These are phyloP conservation scores for Drosophila punjabiensis DNA, from an alignment of 1,140 invertebrate species.

Conservation along the genomic window DNA sequence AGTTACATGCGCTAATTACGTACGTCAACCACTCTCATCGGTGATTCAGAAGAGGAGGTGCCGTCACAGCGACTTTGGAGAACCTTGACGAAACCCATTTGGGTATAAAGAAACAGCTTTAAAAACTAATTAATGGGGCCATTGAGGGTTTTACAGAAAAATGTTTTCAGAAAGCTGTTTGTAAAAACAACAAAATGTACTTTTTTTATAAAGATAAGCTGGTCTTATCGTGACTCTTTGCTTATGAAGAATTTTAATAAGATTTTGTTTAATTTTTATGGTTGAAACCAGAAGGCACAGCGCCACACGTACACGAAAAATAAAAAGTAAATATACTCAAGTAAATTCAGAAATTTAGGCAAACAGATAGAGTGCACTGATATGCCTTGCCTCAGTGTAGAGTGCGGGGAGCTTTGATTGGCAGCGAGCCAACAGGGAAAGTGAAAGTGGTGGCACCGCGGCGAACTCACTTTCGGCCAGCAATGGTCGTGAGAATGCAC, in stretches of 20 bases:
- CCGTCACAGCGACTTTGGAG: neutral
- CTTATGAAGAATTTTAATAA: neutral
- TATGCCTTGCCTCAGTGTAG: neutral
- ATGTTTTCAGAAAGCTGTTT: no score
- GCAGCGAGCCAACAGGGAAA: conserved; percentile 35
- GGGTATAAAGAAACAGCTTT: neutral
- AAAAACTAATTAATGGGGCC: neutral
- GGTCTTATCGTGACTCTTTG: neutral
- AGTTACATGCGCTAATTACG: conserved; percentile 37
- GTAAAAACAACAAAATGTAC: no score
- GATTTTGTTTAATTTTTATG: neutral
- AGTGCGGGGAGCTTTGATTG: conserved; percentile 30
- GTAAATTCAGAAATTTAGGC: neutral
- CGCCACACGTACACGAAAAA: neutral
- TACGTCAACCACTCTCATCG: conserved; percentile 6
- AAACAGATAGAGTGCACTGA: neutral
- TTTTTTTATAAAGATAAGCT: neutral
- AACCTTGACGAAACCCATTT: neutral
- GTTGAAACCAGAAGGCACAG: neutral
- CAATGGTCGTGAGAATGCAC: conserved; percentile 27
- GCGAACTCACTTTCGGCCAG: conserved; percentile 28
- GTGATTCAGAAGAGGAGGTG: neutral
- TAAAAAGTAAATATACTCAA: no score
- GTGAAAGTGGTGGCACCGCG: conserved; percentile 32
- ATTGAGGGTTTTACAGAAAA: neutral